phyloP scores from a whole-genome alignment of 1,140 invertebrate genomes.

The Lepidostoma basale region DNA sequence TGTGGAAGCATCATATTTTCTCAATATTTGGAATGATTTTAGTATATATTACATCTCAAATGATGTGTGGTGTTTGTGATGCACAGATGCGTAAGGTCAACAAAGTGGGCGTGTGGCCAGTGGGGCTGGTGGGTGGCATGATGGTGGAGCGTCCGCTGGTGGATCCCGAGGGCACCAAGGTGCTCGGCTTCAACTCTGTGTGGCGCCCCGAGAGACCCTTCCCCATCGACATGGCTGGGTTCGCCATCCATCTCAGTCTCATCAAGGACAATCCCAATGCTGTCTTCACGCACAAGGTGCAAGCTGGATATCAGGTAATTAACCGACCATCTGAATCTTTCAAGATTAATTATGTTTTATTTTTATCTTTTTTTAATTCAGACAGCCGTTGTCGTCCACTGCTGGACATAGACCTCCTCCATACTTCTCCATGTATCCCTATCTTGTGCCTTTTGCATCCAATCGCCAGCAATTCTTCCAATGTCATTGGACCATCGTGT shows the following conservation, averaged over 20 bases:
- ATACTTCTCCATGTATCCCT: no score
- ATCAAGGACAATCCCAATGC: constrained; percentile 79
- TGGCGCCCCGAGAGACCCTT: constrained; percentile 92
- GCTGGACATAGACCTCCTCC: no score
- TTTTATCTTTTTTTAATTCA: no score
- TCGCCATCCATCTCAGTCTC: constrained; percentile 88
- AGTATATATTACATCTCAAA: no score
- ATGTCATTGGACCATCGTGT: no score
- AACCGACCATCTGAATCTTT: neutral
- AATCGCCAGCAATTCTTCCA: no score
- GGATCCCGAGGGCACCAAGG: constrained; percentile 68
- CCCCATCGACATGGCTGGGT: constrained; percentile 98
- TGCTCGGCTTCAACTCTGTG: constrained; percentile 80
- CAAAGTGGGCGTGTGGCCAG: constrained; percentile 96
- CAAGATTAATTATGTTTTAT: constrained; percentile 32
- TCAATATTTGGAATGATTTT: no score
- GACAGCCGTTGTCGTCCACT: no score
- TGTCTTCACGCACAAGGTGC: constrained; percentile 81
- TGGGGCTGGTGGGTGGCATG: constrained; percentile 91
- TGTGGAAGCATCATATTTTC: no score
- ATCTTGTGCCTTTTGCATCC: no score
- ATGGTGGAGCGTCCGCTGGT: constrained; percentile 85
- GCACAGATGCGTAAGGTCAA: constrained; percentile 82
- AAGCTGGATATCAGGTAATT: constrained; percentile 79
- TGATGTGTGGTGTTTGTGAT: no score